A percentile compares a stretch with the other conserved stretches of the same genome.
phyloP scores from a whole-genome alignment of 2,888 invertebrate species.

The Megastigmus dorsalis region DNA sequence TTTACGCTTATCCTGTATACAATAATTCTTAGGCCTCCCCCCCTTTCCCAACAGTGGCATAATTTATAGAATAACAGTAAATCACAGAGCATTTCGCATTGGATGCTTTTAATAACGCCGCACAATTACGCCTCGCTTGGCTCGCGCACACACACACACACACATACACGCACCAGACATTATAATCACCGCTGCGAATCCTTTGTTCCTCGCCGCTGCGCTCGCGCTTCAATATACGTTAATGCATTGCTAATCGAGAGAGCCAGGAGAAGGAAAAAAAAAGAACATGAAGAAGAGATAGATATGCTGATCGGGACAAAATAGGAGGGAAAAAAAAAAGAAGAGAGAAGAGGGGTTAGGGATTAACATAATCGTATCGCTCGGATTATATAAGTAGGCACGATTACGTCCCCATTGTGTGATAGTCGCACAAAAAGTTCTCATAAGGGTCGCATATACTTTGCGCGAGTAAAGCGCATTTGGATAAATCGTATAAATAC shows the following conservation, averaged over 20 bases:
- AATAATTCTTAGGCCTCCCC: no score
- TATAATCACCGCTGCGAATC: slow-evolving; percentile 13
- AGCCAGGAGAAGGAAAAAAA: no score
- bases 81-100: slow-evolving; percentile 25
- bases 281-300: no score
- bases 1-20: no score
- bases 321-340: background rate
- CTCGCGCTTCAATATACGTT: slow-evolving; percentile 28
- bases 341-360: no score
- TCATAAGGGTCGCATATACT: slow-evolving; percentile 8
- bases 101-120: slow-evolving; percentile 23
- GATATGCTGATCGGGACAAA: slow-evolving; percentile 27
- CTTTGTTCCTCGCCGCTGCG: slow-evolving; percentile 48
- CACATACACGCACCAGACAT: no score
- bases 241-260: slow-evolving; percentile 38
- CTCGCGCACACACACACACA: no score
- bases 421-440: slow-evolving; percentile 18
- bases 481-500: background rate
- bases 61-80: slow-evolving; percentile 23
- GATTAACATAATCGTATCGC: slow-evolving; percentile 30
- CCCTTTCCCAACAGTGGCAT: no score
- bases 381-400: slow-evolving; percentile 27
- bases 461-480: no score
- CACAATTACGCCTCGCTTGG: no score
- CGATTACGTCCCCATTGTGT: slow-evolving; percentile 28